These are phyloP conservation scores for Plebejus melissa DNA, from an alignment of 2,888 invertebrate species.

Conservation along the genomic window DNA sequence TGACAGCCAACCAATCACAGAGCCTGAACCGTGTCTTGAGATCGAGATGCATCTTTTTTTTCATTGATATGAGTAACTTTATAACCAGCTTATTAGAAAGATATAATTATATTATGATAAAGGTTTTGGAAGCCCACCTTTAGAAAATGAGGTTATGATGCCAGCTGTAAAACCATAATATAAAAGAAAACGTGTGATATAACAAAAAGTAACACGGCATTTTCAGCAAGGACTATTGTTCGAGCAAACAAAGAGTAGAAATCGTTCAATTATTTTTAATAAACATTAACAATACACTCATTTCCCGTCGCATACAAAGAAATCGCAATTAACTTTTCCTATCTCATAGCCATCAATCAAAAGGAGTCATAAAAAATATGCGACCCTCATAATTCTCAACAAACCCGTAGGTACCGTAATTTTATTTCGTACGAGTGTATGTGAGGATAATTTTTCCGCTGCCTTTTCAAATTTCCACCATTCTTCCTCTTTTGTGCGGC, in stretches of 20 bases:
- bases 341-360: constrained; percentile 31
- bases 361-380: constrained; percentile 31
- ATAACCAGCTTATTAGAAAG: too few relatives aligned
- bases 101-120: too few relatives aligned
- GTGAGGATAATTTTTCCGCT: constrained; percentile 36
- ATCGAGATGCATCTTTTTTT: too few relatives aligned
- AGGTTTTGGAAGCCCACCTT: too few relatives aligned
- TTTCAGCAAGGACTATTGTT: neutral
- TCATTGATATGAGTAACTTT: too few relatives aligned
- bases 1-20: too few relatives aligned
- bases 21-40: too few relatives aligned
- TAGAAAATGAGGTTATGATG: neutral
- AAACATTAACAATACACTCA: constrained; percentile 17
- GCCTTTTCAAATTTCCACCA: constrained; percentile 35
- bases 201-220: neutral
- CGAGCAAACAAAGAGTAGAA: constrained; percentile 6
- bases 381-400: constrained; percentile 29
- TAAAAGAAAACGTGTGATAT: neutral
- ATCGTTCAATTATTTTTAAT: constrained; percentile 16
- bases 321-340: constrained; percentile 26
- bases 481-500: constrained; percentile 33
- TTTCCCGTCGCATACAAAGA: constrained; percentile 11
- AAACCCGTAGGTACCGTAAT: constrained; percentile 27
- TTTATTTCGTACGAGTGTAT: constrained; percentile 32
- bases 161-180: neutral